Conservation (phyloP, 2,888 invertebrate genomes). For the Drepana falcataria region DNA sequence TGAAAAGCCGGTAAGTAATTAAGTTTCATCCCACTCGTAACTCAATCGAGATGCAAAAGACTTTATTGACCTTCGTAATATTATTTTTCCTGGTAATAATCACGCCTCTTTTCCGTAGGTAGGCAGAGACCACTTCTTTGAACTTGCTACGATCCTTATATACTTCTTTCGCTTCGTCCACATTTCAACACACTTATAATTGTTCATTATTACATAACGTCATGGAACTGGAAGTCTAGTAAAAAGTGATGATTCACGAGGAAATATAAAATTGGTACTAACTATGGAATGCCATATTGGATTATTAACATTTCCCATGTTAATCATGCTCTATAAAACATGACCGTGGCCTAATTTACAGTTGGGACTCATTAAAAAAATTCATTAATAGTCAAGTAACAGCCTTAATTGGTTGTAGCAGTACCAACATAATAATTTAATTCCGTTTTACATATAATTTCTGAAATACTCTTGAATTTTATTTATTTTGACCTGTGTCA, state of each 20-base stretch:
- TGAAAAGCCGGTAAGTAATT: conserved; percentile 46
- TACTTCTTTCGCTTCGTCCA: too few relatives aligned
- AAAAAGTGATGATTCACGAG: not conserved
- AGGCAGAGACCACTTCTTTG: too few relatives aligned
- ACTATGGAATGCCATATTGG: not conserved
- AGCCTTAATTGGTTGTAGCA: not conserved
- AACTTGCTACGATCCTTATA: too few relatives aligned
- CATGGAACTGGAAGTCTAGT: not conserved
- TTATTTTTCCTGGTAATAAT: too few relatives aligned
- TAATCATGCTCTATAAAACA: not conserved
- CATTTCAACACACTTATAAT: too few relatives aligned
- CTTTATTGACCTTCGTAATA: too few relatives aligned
- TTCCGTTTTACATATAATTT: too few relatives aligned
- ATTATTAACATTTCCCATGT: not conserved
- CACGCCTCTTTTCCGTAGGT: too few relatives aligned
- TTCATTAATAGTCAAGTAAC: not conserved
- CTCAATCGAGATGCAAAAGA: not conserved
- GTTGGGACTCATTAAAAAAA: not conserved
- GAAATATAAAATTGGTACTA: not conserved
- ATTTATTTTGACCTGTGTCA: too few relatives aligned
- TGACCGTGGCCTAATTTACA: conserved; percentile 11
- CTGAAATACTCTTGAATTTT: too few relatives aligned
- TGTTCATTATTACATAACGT: too few relatives aligned
- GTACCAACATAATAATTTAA: too few relatives aligned
- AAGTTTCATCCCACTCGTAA: not conserved